Conservation (phyloP, 2,797 vertebrate genomes). For the Helarctos malayanus region DNA sequence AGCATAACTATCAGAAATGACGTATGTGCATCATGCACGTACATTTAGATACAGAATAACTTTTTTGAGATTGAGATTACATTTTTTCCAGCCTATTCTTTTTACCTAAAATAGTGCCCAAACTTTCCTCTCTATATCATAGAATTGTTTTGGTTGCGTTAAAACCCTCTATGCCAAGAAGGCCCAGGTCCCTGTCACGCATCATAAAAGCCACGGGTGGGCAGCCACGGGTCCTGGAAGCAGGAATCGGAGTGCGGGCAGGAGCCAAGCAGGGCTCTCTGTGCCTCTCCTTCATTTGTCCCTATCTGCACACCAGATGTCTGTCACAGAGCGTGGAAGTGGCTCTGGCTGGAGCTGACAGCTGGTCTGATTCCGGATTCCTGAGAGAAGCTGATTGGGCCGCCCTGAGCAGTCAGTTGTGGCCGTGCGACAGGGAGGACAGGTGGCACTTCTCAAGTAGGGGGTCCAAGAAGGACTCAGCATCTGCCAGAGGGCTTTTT, state of each 20-base stretch:
- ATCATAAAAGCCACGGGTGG: fast-evolving
- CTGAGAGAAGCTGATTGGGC: background rate
- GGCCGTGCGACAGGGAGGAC: background rate
- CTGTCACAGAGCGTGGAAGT: background rate
- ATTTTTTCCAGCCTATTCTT: background rate
- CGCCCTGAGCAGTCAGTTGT: background rate
- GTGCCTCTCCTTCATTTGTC: background rate
- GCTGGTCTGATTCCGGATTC: background rate
- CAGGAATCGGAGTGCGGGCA: background rate
- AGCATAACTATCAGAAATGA: background rate
- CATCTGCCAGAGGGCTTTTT: too few relatives aligned
- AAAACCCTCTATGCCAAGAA: background rate
- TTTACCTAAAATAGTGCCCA: background rate
- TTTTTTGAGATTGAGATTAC: background rate
- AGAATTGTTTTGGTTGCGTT: background rate
- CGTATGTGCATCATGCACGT: background rate
- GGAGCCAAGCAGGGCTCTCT: background rate
- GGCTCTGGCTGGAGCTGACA: background rate
- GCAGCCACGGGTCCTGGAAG: background rate
- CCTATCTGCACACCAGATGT: background rate
- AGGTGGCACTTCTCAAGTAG: background rate
- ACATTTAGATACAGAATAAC: background rate
- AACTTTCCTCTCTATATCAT: background rate
- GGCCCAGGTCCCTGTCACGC: background rate
- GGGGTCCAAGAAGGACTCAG: background rate